Evolutionary conservation across 2,797 vertebrate species (phyloP).

Genomic region (Meriones psammophilus): DNA sequence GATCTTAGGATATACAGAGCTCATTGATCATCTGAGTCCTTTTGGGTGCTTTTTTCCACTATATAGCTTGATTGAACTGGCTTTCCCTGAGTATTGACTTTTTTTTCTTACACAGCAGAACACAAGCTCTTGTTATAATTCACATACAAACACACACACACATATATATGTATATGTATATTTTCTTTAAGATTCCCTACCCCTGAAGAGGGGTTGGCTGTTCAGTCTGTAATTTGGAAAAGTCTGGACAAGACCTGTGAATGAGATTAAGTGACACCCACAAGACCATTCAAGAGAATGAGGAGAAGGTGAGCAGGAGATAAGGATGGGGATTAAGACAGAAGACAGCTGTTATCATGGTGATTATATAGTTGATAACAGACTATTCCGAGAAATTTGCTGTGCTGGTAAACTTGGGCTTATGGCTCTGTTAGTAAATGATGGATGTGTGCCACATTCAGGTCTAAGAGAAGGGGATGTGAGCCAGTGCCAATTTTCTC

Average conservation of each 20-base stretch:
- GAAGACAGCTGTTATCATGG: no score
- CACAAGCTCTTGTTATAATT: background rate
- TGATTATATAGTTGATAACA: background rate
- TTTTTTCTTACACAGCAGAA: slow-evolving; percentile 1
- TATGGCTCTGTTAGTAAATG: background rate
- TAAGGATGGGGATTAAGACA: background rate
- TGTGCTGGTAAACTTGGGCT: background rate
- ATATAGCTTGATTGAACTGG: background rate
- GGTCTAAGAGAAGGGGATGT: background rate
- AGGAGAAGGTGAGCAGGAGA: background rate
- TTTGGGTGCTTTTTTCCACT: background rate
- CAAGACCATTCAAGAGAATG: background rate
- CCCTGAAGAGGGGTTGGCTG: background rate
- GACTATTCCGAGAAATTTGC: background rate
- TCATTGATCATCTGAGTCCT: background rate
- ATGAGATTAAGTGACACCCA: background rate
- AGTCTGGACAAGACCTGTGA: background rate
- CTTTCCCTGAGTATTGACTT: background rate
- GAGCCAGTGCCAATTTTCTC: background rate
- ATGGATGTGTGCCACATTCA: background rate
- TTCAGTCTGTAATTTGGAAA: slow-evolving; percentile 7
- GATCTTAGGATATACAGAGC: background rate
- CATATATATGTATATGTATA: no score
- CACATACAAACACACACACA: no score
- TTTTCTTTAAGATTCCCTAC: background rate